These are phyloP conservation scores for Octopus sinensis DNA, from an alignment of 1,140 invertebrate genomes.

Conservation along the genomic window DNA sequence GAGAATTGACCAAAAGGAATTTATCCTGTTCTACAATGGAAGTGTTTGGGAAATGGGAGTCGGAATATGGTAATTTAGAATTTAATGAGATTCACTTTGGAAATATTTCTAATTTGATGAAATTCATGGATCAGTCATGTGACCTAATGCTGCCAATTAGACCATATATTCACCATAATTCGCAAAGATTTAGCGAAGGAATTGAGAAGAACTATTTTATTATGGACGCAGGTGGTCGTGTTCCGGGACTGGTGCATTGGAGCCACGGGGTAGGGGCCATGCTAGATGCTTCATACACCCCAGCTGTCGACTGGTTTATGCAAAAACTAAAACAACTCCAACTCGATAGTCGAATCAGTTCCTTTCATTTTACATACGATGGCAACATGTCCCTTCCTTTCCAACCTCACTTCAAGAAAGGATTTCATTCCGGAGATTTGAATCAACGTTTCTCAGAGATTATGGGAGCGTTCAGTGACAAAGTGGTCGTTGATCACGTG, in stretches of 20 bases:
- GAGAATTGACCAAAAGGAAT: slow-evolving; percentile 60
- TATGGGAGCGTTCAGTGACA: slow-evolving; percentile 25
- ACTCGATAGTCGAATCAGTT: slow-evolving; percentile 68
- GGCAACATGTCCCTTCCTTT: slow-evolving; percentile 79
- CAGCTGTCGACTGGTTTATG: slow-evolving; percentile 70
- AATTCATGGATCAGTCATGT: slow-evolving; percentile 68
- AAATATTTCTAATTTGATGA: slow-evolving; percentile 64
- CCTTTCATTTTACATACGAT: slow-evolving; percentile 89
- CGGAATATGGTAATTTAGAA: slow-evolving; percentile 76
- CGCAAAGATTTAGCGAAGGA: slow-evolving; percentile 61
- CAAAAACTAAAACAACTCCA: slow-evolving; percentile 64
- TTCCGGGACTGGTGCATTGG: slow-evolving; percentile 67
- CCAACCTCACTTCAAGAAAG: slow-evolving; percentile 34
- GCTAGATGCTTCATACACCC: slow-evolving; percentile 46
- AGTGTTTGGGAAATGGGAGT: slow-evolving; percentile 88
- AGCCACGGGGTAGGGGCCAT: slow-evolving; percentile 65
- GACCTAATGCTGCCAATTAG: slow-evolving; percentile 82
- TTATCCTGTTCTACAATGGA: slow-evolving; percentile 69
- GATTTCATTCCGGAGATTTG: slow-evolving; percentile 31
- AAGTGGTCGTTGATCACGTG: slow-evolving; percentile 35
- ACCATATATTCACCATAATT: slow-evolving; percentile 81
- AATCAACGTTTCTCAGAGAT: slow-evolving; percentile 32
- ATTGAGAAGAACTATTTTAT: slow-evolving; percentile 40
- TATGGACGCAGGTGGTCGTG: slow-evolving; percentile 56
- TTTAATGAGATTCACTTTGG: slow-evolving; percentile 74